phyloP scores from a whole-genome alignment of 2,888 invertebrate species.

The Calliopum simillimum region DNA sequence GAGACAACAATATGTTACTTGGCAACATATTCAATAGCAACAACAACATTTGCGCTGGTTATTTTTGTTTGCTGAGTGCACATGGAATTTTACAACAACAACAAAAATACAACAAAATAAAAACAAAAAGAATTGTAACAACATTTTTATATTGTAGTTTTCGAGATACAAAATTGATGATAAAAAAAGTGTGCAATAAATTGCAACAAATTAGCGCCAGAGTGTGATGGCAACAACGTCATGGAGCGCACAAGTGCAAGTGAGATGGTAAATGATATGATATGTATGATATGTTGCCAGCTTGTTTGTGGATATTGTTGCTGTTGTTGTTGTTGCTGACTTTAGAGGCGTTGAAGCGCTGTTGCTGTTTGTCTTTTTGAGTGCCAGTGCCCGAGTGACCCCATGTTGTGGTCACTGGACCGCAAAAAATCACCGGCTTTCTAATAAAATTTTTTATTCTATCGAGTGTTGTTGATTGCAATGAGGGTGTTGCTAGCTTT shows the following conservation, averaged over 20 bases:
- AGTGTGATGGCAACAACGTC: not conserved
- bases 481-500: not conserved
- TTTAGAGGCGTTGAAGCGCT: not conserved
- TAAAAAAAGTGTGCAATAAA: constrained; percentile 35
- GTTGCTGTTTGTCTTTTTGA: not conserved
- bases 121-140: not conserved
- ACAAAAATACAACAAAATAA: constrained; percentile 2
- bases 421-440: not conserved
- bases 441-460: not conserved
- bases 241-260: constrained; percentile 11
- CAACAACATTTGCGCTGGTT: constrained; percentile 57
- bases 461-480: constrained; percentile 2
- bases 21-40: constrained; percentile 22
- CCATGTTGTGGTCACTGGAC: constrained; percentile 19
- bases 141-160: not conserved
- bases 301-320: not conserved
- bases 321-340: constrained; percentile 15
- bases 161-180: constrained; percentile 20
- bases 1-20: too few species aligned
- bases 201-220: constrained; percentile 42
- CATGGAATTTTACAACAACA: not conserved
- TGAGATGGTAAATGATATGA: constrained; percentile 14
- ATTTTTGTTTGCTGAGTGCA: constrained; percentile 46
- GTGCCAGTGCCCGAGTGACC: constrained; percentile 4
- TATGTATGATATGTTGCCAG: constrained; percentile 8